Conservation (phyloP, 2,888 invertebrate genomes). For the Cremastinae sp. region DNA sequence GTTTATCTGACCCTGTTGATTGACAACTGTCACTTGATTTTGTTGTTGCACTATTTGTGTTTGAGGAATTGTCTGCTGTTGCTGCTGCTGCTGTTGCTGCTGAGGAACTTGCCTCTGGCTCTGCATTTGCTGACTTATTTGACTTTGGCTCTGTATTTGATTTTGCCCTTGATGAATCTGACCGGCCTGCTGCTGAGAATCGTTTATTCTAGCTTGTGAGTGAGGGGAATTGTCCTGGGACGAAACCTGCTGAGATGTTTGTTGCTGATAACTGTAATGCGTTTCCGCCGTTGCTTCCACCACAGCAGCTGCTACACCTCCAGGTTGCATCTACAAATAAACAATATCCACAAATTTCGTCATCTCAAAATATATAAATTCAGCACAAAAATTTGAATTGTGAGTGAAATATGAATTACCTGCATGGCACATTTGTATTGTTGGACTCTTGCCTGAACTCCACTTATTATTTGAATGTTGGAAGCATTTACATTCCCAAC, state of each 20-base stretch:
- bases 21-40: slow-evolving; percentile 74
- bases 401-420: slow-evolving; percentile 67
- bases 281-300: slow-evolving; percentile 79
- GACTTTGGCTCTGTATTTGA: slow-evolving; percentile 77
- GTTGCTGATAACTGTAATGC: slow-evolving; percentile 79
- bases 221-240: slow-evolving; percentile 74
- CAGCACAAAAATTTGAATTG: too few species aligned
- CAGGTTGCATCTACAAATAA: slow-evolving; percentile 75
- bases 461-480: slow-evolving; percentile 80
- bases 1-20: slow-evolving; percentile 71
- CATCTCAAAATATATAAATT: background rate
- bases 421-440: slow-evolving; percentile 81
- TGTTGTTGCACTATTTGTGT: slow-evolving; percentile 66
- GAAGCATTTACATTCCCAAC: slow-evolving; percentile 78
- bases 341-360: background rate
- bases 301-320: slow-evolving; percentile 78
- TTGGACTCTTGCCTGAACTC: slow-evolving; percentile 79
- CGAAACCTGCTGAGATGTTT: slow-evolving; percentile 75
- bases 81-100: slow-evolving; percentile 70
- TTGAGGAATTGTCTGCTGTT: slow-evolving; percentile 64
- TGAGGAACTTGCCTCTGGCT: slow-evolving; percentile 68
- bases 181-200: slow-evolving; percentile 71
- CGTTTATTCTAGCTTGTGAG: slow-evolving; percentile 74
- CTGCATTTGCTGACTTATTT: slow-evolving; percentile 73
- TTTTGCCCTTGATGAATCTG: slow-evolving; percentile 78